Percentiles rank a stretch among this genome's conserved stretches.
phyloP scores from a whole-genome alignment of 2,113 vertebrate species.

The Apteryx owenii region DNA sequence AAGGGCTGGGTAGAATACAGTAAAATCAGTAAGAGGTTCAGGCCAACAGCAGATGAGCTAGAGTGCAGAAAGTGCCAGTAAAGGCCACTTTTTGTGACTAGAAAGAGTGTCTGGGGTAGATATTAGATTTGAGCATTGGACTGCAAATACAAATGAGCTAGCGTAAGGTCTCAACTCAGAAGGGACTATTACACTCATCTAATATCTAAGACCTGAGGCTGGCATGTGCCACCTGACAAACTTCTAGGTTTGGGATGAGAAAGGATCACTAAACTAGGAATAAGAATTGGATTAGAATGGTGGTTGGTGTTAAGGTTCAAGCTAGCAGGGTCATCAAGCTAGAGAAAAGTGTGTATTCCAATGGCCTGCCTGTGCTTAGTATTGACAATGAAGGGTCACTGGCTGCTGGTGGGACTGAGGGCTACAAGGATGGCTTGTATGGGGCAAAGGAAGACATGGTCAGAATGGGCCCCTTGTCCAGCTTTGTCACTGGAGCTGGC shows the following conservation, averaged over 20 bases:
- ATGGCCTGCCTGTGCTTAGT: neutral
- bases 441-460: neutral
- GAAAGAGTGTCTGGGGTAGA: neutral
- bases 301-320: neutral
- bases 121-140: neutral
- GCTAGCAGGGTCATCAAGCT: neutral
- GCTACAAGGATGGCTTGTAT: neutral
- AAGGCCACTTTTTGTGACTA: neutral
- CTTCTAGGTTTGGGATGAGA: neutral
- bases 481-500: rapidly evolving
- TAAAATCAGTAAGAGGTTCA: neutral
- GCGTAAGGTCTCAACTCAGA: neutral
- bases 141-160: neutral
- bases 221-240: neutral
- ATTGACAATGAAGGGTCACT: neutral
- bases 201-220: neutral
- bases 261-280: neutral
- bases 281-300: neutral
- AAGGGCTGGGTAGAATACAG: neutral
- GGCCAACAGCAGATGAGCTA: neutral
- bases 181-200: neutral
- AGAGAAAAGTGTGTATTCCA: neutral
- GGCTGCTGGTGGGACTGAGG: neutral
- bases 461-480: neutral
- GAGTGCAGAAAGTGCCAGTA: neutral